Base-by-base conservation (phyloP, 2,888 invertebrate genomes). In the Andrena trimmerana region DNA sequence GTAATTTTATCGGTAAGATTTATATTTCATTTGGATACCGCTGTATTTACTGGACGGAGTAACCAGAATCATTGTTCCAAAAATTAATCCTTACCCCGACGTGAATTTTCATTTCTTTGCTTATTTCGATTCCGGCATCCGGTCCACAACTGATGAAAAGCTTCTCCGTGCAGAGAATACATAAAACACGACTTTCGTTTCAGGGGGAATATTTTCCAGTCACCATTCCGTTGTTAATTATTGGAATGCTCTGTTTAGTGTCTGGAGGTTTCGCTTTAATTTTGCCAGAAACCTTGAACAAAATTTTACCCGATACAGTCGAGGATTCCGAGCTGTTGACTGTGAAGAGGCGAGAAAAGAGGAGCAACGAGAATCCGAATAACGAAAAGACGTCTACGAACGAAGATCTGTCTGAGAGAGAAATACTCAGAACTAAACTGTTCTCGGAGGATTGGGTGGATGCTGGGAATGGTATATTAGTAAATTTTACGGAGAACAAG, bases 391-490 rank as follows among this genome's bases (percentile, higher is more conserved):
- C 69, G 77, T 54, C 76, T 62, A 52, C 70, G 29, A 54, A 78
- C 52, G 76, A 86, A 69, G 78, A 88, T 60, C 67, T 81, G 42
- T 80, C 88, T 7, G 86, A 92, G 29, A 88, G 88, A 31, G 90
- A 91, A 73, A 86, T 91, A 76, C 81, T 93, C 24, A 80, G 92
- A 0, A 90, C 91, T n/a, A 93, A 92, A 88, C 86, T 93, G 2
- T 93, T 92, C 74, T 92, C 92, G 2, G 93, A 93, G 27, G 90
- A 93, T 62, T 93, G 92, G 92, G 92, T 93, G 3, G 93, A 93
- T 36, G 93, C 91, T 57, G 93, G 93, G 27, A 93, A 93, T 77
- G 93, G 93, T 42, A 93, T 93, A 76, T 88, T 93, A 67, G 92
- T 93, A 4, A 91, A 92, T 88, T 93, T 93, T 67, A 83, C 89